Evolutionary conservation across 2,797 vertebrate species (phyloP).

Genomic region (Eurystomus glaucurus): DNA sequence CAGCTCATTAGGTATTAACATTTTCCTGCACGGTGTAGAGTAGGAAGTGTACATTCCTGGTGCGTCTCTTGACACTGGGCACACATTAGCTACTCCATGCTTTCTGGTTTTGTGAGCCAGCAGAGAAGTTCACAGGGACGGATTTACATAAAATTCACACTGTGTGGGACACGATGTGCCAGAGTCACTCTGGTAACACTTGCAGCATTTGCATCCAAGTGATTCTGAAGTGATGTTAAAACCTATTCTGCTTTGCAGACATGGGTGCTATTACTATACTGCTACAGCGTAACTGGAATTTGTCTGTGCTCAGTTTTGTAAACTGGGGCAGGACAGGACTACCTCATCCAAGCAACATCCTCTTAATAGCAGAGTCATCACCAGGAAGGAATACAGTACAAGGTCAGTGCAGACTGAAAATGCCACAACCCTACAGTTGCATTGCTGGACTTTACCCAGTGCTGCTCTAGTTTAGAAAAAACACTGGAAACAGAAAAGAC

Average conservation of each 20-base stretch:
- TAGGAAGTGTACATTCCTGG: background rate
- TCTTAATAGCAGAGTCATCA: background rate
- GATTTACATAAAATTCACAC: background rate
- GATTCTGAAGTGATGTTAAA: background rate
- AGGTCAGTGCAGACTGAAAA: background rate
- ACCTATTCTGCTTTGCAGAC: background rate
- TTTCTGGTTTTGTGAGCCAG: background rate
- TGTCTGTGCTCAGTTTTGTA: background rate
- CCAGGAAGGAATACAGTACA: background rate
- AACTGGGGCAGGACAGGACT: background rate
- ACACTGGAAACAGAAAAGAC: background rate
- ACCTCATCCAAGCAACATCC: background rate
- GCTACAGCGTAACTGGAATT: background rate
- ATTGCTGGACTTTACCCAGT: background rate
- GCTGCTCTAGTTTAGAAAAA: background rate
- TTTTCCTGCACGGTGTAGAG: background rate
- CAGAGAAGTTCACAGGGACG: background rate
- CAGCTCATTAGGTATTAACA: conserved; percentile 18
- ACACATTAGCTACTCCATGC: background rate
- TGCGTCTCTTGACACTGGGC: background rate
- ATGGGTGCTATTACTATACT: rapidly evolving
- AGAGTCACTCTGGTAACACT: background rate
- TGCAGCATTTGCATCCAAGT: background rate
- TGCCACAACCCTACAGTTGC: rapidly evolving
- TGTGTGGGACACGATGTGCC: background rate